These are phyloP conservation scores for Pelodiscus sinensis DNA, from an alignment of 2,113 vertebrate genomes.

Conservation along the genomic window DNA sequence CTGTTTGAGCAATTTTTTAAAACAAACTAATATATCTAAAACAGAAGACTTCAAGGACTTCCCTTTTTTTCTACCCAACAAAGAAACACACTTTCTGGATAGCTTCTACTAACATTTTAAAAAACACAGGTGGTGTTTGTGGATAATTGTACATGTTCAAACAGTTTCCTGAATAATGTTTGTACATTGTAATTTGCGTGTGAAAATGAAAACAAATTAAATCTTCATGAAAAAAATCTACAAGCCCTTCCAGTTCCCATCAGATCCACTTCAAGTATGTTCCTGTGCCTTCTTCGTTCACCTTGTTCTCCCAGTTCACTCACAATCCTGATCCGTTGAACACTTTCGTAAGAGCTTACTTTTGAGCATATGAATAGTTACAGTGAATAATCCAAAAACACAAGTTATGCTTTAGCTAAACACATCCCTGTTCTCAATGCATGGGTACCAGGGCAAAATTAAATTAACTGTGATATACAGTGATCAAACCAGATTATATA, in stretches of 20 bases:
- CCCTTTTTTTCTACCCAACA: background rate
- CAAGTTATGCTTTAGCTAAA: background rate
- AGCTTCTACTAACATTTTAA: background rate
- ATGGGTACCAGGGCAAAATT: background rate
- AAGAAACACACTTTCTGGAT: background rate
- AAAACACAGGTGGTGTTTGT: background rate
- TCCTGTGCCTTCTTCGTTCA: background rate
- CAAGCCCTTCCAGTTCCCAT: background rate
- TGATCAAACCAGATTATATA: slow-evolving; percentile 15
- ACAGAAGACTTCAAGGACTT: background rate
- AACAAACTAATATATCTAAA: background rate
- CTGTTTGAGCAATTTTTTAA: background rate
- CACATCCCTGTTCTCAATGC: background rate
- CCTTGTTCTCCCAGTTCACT: background rate
- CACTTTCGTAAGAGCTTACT: background rate
- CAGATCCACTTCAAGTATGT: background rate
- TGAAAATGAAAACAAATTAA: background rate
- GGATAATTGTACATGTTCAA: background rate
- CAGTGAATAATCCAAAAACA: slow-evolving; percentile 10
- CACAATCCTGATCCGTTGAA: background rate
- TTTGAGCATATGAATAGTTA: background rate
- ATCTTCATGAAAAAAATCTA: background rate
- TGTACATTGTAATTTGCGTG: background rate
- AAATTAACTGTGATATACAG: background rate
- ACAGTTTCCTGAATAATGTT: background rate